Evolutionary conservation across 2,797 vertebrate genomes (phyloP).

Genomic region (Myotis planiceps): DNA sequence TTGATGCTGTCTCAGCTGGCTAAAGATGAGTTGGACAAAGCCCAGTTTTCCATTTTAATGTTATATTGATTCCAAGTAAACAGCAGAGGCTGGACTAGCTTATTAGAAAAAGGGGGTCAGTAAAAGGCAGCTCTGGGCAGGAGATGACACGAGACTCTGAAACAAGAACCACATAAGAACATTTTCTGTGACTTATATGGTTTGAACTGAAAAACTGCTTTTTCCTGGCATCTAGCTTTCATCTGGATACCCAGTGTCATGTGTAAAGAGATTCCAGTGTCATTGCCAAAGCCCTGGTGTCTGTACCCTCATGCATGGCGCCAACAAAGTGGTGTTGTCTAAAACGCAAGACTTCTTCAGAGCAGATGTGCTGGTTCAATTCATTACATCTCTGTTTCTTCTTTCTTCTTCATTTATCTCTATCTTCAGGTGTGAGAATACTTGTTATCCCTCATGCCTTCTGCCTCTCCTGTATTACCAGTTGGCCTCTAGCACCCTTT

Average conservation of each 20-base stretch:
- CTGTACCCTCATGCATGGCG: background rate
- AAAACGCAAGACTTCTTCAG: background rate
- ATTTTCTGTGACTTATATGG: background rate
- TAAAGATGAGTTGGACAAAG: slow-evolving; percentile 48
- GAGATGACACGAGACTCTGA: background rate
- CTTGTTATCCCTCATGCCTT: background rate
- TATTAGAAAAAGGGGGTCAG: background rate
- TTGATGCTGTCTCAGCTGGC: slow-evolving; percentile 62
- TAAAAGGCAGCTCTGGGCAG: background rate
- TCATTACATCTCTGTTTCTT: background rate
- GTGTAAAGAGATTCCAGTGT: background rate
- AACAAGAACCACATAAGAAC: background rate
- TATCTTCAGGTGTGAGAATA: background rate
- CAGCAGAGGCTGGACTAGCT: background rate
- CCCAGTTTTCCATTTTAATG: slow-evolving; percentile 60
- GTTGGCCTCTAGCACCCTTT: background rate
- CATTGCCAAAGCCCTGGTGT: background rate
- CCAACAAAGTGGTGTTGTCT: background rate
- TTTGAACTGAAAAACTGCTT: background rate
- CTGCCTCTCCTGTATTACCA: background rate
- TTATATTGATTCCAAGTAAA: slow-evolving; percentile 37
- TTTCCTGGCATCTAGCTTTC: background rate
- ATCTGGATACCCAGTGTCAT: background rate
- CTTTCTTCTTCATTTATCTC: background rate
- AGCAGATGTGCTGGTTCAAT: background rate